phyloP scores from a whole-genome alignment of 2,888 invertebrate genomes.

The Amaurobius ferox region DNA sequence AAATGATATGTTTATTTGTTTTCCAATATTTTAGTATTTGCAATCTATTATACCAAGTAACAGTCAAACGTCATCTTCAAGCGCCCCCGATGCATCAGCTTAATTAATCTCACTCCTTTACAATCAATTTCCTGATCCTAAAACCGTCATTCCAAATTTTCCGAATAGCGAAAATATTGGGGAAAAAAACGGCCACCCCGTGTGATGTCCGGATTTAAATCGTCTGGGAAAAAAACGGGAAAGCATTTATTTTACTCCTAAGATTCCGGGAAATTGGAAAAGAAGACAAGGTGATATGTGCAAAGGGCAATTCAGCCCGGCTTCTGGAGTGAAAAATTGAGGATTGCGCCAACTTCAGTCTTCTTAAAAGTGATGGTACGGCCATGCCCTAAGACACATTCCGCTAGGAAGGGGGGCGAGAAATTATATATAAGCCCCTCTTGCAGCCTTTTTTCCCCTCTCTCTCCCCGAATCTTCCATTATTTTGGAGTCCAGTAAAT shows the following conservation, averaged over 20 bases:
- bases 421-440: conserved; percentile 66
- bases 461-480: conserved; percentile 50
- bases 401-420: conserved; percentile 27
- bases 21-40: not conserved
- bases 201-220: conserved; percentile 68
- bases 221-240: conserved; percentile 45
- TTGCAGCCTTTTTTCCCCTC: conserved; percentile 20
- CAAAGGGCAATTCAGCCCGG: conserved; percentile 68
- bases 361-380: conserved; percentile 65
- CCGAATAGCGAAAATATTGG: not conserved
- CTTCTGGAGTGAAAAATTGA: conserved; percentile 68
- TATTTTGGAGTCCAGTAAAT: conserved; percentile 69
- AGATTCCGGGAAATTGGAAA: conserved; percentile 67
- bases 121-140: not conserved
- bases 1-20: no score
- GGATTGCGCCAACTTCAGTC: conserved; percentile 68
- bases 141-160: not conserved
- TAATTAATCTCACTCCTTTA: not conserved
- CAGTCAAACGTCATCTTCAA: not conserved
- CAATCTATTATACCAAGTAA: not conserved
- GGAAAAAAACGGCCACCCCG: conserved; percentile 7
- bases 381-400: conserved; percentile 65
- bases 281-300: conserved; percentile 72
- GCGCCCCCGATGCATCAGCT: not conserved
- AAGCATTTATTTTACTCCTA: conserved; percentile 70